phyloP scores from a whole-genome alignment of 2,797 vertebrate species.

The Tangara arthus region DNA sequence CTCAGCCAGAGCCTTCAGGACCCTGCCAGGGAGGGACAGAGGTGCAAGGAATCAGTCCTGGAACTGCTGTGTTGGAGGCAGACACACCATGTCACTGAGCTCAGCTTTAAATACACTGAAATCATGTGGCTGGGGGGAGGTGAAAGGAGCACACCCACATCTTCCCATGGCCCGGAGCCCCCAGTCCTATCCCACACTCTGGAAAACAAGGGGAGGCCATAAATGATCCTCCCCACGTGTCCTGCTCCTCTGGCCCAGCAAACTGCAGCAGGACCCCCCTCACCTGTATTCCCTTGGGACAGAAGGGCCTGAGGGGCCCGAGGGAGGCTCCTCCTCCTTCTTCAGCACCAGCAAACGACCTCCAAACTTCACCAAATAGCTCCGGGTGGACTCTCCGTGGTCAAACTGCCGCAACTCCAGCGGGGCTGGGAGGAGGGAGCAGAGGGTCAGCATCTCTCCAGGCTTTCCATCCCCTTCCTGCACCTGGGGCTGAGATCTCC shows the following conservation, averaged over 20 bases:
- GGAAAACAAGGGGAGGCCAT: background rate
- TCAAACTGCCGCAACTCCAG: conserved; percentile 73
- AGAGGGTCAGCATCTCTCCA: background rate
- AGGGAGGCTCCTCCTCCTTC: conserved; percentile 78
- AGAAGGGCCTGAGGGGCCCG: conserved; percentile 43
- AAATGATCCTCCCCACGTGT: background rate
- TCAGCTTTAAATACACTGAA: background rate
- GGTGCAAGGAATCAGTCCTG: background rate
- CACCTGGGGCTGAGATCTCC: background rate
- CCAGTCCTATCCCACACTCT: background rate
- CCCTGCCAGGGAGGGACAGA: conserved; percentile 53
- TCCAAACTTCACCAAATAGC: conserved; percentile 70
- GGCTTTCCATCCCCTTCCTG: background rate
- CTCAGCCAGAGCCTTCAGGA: conserved; percentile 77
- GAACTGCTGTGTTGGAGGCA: background rate
- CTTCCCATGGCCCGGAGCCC: background rate
- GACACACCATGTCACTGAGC: background rate
- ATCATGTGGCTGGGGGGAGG: background rate
- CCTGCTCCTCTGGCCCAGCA: background rate
- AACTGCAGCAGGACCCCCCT: background rate
- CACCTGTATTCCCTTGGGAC: conserved; percentile 81
- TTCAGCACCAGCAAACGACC: conserved; percentile 75
- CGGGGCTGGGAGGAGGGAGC: conserved; percentile 52
- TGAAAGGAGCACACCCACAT: background rate
- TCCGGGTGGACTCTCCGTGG: conserved; percentile 64